phyloP scores from a whole-genome alignment of 2,888 invertebrate species.

The Coenonympha arcania region DNA sequence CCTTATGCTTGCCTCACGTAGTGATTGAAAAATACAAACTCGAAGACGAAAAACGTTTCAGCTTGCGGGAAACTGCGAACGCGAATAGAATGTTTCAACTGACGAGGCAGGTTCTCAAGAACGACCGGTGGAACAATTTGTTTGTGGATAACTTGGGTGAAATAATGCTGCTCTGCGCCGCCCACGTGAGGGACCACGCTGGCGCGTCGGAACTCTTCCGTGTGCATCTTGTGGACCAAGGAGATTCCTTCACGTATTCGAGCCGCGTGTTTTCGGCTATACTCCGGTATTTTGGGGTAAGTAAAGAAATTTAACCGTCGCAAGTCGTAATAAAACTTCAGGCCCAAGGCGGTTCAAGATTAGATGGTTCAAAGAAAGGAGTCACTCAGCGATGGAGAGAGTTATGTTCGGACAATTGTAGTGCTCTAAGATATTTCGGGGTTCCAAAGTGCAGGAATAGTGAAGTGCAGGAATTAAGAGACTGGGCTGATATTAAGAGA shows the following conservation, averaged over 20 bases:
- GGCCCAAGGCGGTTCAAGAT: too few species aligned
- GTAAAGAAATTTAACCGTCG: slow-evolving; percentile 25
- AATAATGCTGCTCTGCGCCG: slow-evolving; percentile 46
- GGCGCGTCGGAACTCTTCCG: slow-evolving; percentile 45
- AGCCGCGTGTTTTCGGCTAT: slow-evolving; percentile 51
- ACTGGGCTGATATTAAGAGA: too few species aligned
- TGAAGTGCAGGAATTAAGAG: too few species aligned
- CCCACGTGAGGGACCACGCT: slow-evolving; percentile 50
- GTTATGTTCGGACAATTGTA: too few species aligned
- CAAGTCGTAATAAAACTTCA: not conserved
- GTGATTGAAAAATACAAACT: slow-evolving; percentile 52
- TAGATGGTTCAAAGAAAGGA: too few species aligned
- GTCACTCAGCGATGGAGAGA: too few species aligned
- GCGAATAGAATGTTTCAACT: slow-evolving; percentile 48
- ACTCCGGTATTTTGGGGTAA: slow-evolving; percentile 62
- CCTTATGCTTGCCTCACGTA: slow-evolving; percentile 55
- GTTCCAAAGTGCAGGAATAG: too few species aligned
- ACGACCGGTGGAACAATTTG: slow-evolving; percentile 52
- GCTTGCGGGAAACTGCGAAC: slow-evolving; percentile 31
- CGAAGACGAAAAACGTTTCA: slow-evolving; percentile 22
- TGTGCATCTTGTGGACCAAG: slow-evolving; percentile 40
- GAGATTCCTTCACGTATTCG: slow-evolving; percentile 57
- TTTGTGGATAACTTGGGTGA: slow-evolving; percentile 58
- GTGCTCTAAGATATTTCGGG: too few species aligned
- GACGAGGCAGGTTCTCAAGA: slow-evolving; percentile 47